phyloP scores from a whole-genome alignment of 2,797 vertebrate species.

The Tadarida brasiliensis region DNA sequence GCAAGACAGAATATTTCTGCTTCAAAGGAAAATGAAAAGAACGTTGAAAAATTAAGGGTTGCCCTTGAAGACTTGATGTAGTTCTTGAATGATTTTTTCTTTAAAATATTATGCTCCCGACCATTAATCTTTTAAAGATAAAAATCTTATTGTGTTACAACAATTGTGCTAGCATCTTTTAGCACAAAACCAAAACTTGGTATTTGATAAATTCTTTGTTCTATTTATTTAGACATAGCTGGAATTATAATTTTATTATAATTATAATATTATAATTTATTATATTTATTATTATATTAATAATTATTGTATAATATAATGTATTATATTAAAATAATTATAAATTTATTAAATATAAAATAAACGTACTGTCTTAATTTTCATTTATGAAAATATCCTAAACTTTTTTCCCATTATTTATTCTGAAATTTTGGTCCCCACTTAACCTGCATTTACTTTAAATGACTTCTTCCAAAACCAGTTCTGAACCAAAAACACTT shows the following conservation, averaged over 20 bases:
- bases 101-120: not conserved
- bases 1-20: not conserved
- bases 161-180: not conserved
- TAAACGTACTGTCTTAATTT: conserved; percentile 38
- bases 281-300: too few relatives aligned
- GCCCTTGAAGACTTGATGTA: not conserved
- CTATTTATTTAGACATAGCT: not conserved
- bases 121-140: not conserved
- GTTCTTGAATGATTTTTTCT: not conserved
- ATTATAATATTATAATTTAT: too few relatives aligned
- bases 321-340: too few relatives aligned
- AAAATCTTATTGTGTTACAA: not conserved
- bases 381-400: not conserved
- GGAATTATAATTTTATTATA: conserved; percentile 47
- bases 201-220: conserved; percentile 5
- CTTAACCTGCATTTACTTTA: not conserved
- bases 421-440: conserved; percentile 5
- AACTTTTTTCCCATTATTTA: conserved; percentile 6
- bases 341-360: conserved; percentile 44
- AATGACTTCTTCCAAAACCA: conserved; percentile 24
- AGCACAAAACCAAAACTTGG: conserved; percentile 20
- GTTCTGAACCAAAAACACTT: conserved; percentile 35
- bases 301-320: too few relatives aligned
- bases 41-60: conserved; percentile 39
- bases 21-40: conserved; percentile 47